Evolutionary conservation across 2,797 vertebrate genomes (phyloP).

Genomic region (Myripristis murdjan): DNA sequence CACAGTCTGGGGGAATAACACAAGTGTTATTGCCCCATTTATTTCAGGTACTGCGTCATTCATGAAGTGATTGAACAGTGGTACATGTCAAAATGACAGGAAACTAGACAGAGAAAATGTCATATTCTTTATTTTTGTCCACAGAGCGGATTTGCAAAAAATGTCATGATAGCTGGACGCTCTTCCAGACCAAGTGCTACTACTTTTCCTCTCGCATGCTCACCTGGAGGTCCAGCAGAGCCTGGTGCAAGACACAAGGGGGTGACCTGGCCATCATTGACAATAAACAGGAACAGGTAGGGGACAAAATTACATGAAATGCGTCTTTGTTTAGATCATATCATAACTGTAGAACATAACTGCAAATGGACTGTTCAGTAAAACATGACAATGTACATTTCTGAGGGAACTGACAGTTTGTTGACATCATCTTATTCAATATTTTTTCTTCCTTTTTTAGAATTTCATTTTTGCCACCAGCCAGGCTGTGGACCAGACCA

Average conservation of each 20-base stretch:
- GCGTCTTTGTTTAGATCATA: not conserved
- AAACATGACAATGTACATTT: not conserved
- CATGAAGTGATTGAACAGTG: not conserved
- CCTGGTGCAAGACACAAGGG: conserved; percentile 65
- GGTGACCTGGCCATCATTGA: conserved; percentile 60
- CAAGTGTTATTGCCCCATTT: not conserved
- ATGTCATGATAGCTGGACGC: conserved; percentile 56
- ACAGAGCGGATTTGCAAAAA: conserved; percentile 61
- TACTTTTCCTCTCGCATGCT: conserved; percentile 51
- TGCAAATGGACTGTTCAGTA: not conserved
- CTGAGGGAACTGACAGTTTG: not conserved
- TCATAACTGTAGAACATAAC: not conserved
- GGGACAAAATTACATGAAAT: not conserved
- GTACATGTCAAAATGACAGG: not conserved
- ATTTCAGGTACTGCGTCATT: not conserved
- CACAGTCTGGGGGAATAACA: too few relatives aligned
- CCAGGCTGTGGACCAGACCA: not conserved
- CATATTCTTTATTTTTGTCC: not conserved
- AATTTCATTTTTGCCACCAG: conserved; percentile 43
- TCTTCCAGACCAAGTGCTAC: conserved; percentile 64
- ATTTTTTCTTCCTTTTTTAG: conserved; percentile 20
- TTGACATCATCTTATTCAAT: not conserved
- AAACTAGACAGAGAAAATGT: not conserved
- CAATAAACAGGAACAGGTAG: conserved; percentile 58
- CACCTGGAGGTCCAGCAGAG: conserved; percentile 60